A percentile compares a stretch with the other conserved stretches of the same genome.
These are phyloP conservation scores for Varecia variegata DNA, from an alignment of 2,797 vertebrate species.

Conservation along the genomic window DNA sequence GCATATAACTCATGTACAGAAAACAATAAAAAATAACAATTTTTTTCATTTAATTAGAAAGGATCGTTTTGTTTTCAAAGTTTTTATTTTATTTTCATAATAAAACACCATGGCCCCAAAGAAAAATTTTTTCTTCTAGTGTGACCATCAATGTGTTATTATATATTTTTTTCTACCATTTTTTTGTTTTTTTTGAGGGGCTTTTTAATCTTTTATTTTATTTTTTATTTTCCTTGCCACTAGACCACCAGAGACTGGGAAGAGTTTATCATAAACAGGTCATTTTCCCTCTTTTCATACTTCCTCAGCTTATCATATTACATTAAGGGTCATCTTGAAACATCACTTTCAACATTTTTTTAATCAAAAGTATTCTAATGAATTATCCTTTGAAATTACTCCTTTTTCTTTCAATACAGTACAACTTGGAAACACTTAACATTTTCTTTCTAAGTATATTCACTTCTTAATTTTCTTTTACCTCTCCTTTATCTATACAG, in stretches of 20 bases:
- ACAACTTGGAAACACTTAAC: background rate
- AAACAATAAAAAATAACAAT: too few species aligned
- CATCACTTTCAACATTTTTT: background rate
- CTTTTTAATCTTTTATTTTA: background rate
- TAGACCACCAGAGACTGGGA: background rate
- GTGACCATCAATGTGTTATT: too few species aligned
- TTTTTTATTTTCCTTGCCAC: background rate
- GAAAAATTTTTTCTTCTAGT: too few species aligned
- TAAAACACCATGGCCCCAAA: too few species aligned
- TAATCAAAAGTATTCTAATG: slow-evolving; percentile 13
- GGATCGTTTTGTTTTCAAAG: too few species aligned
- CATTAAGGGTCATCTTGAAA: background rate
- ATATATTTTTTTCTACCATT: background rate
- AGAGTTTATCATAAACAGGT: background rate
- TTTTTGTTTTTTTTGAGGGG: background rate
- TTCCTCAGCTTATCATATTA: slow-evolving; percentile 11
- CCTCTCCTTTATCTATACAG: slow-evolving; percentile 13
- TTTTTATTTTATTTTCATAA: too few species aligned
- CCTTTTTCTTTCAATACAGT: background rate
- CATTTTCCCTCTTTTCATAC: background rate
- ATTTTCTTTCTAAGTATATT: background rate
- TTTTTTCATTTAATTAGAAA: too few species aligned
- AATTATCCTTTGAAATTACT: background rate
- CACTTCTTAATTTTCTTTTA: slow-evolving; percentile 12
- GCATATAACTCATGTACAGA: too few species aligned